Evolutionary conservation across 2,113 vertebrate species (phyloP).

Genomic region (Cricetomys ansorgei): DNA sequence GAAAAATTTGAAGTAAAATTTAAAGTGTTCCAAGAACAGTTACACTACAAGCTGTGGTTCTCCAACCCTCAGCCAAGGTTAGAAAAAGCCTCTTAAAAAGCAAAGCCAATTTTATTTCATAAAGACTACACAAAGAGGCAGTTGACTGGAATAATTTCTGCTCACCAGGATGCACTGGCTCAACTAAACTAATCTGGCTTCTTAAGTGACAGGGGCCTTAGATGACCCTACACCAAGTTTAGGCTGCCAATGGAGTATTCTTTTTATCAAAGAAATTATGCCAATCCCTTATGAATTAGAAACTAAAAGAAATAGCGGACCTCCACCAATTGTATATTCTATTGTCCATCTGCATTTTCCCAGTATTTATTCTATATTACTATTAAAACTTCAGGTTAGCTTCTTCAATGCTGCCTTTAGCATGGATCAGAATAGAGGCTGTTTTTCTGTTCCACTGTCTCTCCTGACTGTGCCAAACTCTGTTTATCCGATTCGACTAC

Average conservation of each 20-base stretch:
- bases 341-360: background rate
- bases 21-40: conserved; percentile 39
- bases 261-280: conserved; percentile 24
- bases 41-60: background rate
- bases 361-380: background rate
- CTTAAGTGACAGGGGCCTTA: background rate
- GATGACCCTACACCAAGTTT: background rate
- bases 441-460: background rate
- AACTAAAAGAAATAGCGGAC: background rate
- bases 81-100: background rate
- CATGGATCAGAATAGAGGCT: background rate
- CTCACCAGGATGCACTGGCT: background rate
- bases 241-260: background rate
- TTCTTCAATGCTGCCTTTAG: background rate
- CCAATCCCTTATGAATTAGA: background rate
- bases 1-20: conserved; percentile 66
- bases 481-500: background rate
- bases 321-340: background rate
- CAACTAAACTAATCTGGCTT: background rate
- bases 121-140: background rate
- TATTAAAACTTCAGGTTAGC: background rate
- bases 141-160: background rate
- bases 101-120: conserved; percentile 14
- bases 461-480: background rate
- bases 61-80: background rate